A percentile compares a stretch with the other conserved stretches of the same genome.
phyloP scores from a whole-genome alignment of 2,888 invertebrate genomes.

The Synanthedon tipuliformis region DNA sequence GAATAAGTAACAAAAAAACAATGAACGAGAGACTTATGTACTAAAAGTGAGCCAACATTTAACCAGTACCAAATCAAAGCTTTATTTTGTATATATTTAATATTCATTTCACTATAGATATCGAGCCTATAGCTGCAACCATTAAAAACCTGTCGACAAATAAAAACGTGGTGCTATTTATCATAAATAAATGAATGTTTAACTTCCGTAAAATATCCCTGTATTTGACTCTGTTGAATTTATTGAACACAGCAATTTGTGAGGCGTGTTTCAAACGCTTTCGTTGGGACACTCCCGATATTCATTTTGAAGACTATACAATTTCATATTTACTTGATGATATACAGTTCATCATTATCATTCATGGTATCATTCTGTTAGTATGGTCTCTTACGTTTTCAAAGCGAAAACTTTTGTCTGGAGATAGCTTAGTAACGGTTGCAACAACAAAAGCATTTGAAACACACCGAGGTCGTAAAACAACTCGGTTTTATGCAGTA shows the following conservation, averaged over 20 bases:
- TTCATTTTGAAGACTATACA: background rate
- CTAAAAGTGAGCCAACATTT: conserved; percentile 51
- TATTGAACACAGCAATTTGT: conserved; percentile 55
- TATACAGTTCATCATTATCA: too few relatives aligned
- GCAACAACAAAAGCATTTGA: conserved; percentile 26
- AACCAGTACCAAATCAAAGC: conserved; percentile 67
- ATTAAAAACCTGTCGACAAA: background rate
- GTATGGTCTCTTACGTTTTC: too few relatives aligned
- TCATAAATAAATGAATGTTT: conserved; percentile 20
- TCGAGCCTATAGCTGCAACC: background rate
- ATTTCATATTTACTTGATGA: too few relatives aligned
- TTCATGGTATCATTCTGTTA: too few relatives aligned
- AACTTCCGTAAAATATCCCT: conserved; percentile 65
- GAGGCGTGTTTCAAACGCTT: conserved; percentile 39
- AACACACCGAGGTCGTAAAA: conserved; percentile 30
- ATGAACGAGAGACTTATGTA: conserved; percentile 28
- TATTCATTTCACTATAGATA: background rate
- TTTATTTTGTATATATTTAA: conserved; percentile 47
- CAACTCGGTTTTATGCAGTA: conserved; percentile 44
- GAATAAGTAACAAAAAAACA: conserved; percentile 21
- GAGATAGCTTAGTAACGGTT: background rate
- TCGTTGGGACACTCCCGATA: conserved; percentile 4
- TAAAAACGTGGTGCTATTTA: background rate
- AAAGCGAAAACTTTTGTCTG: background rate
- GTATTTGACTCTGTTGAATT: conserved; percentile 67